These are phyloP conservation scores for Oxycera nigricornis DNA, from an alignment of 2,888 invertebrate species.

Conservation along the genomic window DNA sequence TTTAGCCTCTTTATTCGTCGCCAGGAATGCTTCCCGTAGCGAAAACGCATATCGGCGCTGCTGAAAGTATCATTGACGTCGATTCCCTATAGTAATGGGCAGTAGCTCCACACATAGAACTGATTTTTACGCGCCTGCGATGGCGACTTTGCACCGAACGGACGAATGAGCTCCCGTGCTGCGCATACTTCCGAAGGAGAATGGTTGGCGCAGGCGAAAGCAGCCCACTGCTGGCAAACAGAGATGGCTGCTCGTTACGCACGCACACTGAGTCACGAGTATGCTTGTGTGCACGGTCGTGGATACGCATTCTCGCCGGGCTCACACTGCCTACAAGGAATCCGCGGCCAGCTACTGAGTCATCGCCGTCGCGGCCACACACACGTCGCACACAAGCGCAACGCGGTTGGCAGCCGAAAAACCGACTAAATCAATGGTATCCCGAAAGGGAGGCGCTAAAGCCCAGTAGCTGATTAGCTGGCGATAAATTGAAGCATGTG, in stretches of 20 bases:
- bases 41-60: too few species aligned
- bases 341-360: background rate
- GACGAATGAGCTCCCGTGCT: background rate
- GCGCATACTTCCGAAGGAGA: background rate
- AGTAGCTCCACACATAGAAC: conserved; percentile 1
- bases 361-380: conserved; percentile 44
- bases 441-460: conserved; percentile 59
- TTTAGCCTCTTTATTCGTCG: too few species aligned
- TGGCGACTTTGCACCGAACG: background rate
- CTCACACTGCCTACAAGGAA: conserved; percentile 46
- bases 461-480: conserved; percentile 56
- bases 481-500: conserved; percentile 27
- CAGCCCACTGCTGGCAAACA: conserved; percentile 37
- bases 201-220: background rate
- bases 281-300: conserved; percentile 38
- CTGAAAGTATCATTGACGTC: too few species aligned
- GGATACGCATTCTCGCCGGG: conserved; percentile 47
- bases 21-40: too few species aligned
- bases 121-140: background rate
- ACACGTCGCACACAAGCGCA: conserved; percentile 44
- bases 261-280: background rate
- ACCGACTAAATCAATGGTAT: conserved; percentile 43
- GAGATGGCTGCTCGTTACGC: conserved; percentile 46
- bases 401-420: conserved; percentile 43
- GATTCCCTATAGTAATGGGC: too few species aligned